These are phyloP conservation scores for Yponomeuta evonymella DNA, from an alignment of 2,888 invertebrate species.

Conservation along the genomic window DNA sequence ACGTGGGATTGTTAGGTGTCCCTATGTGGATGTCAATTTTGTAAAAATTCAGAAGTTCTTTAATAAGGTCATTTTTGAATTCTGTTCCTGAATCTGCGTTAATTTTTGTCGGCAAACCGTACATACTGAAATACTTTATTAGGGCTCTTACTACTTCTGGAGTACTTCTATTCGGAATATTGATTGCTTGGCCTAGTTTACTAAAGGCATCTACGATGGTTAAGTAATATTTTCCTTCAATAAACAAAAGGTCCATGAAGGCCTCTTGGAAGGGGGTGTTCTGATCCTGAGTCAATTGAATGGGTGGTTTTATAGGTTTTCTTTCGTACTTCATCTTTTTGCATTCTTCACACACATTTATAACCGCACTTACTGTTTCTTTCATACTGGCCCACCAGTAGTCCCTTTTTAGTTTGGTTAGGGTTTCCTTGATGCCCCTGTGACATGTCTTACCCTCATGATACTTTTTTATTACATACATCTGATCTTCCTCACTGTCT, in stretches of 20 bases:
- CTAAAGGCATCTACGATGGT: slow-evolving; percentile 29
- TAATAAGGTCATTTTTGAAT: slow-evolving; percentile 30
- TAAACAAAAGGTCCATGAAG: slow-evolving; percentile 14
- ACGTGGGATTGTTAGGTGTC: background rate
- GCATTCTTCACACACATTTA: slow-evolving; percentile 28
- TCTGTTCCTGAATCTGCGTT: slow-evolving; percentile 29
- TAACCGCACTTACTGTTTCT: slow-evolving; percentile 21
- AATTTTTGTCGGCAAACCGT: slow-evolving; percentile 27
- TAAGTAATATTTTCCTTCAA: slow-evolving; percentile 19
- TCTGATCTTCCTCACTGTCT: slow-evolving; percentile 21
- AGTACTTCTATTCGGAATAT: slow-evolving; percentile 25
- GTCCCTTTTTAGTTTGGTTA: slow-evolving; percentile 7
- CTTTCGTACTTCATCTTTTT: slow-evolving; percentile 25
- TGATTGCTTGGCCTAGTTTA: slow-evolving; percentile 29
- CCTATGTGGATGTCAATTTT: slow-evolving; percentile 25
- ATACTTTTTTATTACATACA: slow-evolving; percentile 21
- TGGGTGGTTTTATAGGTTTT: slow-evolving; percentile 26
- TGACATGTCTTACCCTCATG: slow-evolving; percentile 26
- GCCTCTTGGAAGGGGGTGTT: slow-evolving; percentile 3
- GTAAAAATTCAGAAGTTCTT: slow-evolving; percentile 24
- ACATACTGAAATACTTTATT: slow-evolving; percentile 28
- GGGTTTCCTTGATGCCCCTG: slow-evolving; percentile 25
- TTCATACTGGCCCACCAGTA: slow-evolving; percentile 23
- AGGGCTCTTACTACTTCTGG: slow-evolving; percentile 29
- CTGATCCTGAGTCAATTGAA: slow-evolving; percentile 29